phyloP scores from a whole-genome alignment of 2,113 vertebrate genomes.

The Sorex fumeus region DNA sequence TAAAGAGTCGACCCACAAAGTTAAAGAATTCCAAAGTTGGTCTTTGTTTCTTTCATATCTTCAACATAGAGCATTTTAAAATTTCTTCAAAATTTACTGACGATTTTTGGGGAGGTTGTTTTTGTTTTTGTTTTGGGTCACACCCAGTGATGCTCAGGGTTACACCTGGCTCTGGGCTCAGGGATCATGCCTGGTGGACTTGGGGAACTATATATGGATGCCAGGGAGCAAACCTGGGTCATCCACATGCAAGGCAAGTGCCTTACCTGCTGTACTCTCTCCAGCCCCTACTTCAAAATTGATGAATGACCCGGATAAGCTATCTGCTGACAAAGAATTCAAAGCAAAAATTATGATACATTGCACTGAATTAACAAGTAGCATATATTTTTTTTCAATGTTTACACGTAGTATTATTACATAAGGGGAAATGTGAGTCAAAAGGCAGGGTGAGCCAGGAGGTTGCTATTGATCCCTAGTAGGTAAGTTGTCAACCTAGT shows the following conservation, averaged over 20 bases:
- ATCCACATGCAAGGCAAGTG: no score
- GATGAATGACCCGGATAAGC: not conserved
- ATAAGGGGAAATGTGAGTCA: not conserved
- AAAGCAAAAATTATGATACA: conserved; percentile 49
- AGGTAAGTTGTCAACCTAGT: not conserved
- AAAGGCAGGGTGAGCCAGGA: not conserved
- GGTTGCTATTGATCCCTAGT: not conserved
- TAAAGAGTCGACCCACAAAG: not conserved
- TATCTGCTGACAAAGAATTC: conserved; percentile 19
- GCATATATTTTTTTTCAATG: conserved; percentile 13
- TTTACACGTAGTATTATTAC: not conserved
- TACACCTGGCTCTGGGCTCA: no score
- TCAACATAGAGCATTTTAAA: conserved; percentile 8
- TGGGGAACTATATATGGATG: no score
- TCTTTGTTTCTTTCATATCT: not conserved
- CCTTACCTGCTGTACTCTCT: no score
- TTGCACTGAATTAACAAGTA: conserved; percentile 18
- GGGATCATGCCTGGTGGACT: no score
- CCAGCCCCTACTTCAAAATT: no score
- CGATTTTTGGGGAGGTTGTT: no score
- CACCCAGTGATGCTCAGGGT: no score
- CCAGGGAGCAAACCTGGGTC: no score
- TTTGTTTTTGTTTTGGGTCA: no score
- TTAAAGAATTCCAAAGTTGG: not conserved
- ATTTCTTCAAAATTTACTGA: not conserved